Percentiles rank a stretch among this genome's conserved stretches.
Conservation (phyloP, 2,888 invertebrate species). For the Hesperia comma region DNA sequence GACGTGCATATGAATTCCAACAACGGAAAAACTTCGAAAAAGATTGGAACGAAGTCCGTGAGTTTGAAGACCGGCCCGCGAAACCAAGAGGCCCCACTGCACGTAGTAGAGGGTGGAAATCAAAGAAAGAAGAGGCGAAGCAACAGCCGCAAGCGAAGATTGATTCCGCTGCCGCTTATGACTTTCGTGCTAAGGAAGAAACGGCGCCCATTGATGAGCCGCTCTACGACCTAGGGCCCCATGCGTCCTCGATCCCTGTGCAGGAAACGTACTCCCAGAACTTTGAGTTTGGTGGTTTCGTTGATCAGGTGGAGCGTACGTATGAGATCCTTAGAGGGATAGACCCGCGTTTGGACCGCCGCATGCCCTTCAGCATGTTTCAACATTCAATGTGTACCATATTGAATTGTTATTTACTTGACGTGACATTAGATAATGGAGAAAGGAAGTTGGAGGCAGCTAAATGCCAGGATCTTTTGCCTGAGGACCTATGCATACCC, state of each 20-base stretch:
- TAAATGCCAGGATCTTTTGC: no score
- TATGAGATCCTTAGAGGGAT: constrained; percentile 46
- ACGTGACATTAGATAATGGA: no score
- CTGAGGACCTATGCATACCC: no score
- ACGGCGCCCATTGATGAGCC: constrained; percentile 46
- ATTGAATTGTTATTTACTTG: constrained; percentile 38
- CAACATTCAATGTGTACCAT: constrained; percentile 46
- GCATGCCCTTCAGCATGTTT: constrained; percentile 46
- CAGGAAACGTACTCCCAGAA: constrained; percentile 46
- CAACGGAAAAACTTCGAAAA: no score
- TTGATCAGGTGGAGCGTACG: constrained; percentile 44
- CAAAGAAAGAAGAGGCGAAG: neutral
- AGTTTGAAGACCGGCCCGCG: no score
- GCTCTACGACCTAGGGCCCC: constrained; percentile 48
- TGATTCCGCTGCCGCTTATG: constrained; percentile 38
- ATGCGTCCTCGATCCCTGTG: constrained; percentile 43
- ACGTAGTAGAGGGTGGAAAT: no score
- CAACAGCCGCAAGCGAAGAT: constrained; percentile 24
- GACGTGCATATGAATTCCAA: no score
- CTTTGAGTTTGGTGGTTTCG: constrained; percentile 44
- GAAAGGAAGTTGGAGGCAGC: no score
- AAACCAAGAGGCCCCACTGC: no score
- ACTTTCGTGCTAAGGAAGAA: constrained; percentile 43
- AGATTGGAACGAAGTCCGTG: no score
- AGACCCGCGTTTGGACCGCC: constrained; percentile 43